Evolutionary conservation across 30 jellyfish, hydroid and myxozoan genomes (phyloP).

Genomic region (Hydractinia echinata): DNA sequence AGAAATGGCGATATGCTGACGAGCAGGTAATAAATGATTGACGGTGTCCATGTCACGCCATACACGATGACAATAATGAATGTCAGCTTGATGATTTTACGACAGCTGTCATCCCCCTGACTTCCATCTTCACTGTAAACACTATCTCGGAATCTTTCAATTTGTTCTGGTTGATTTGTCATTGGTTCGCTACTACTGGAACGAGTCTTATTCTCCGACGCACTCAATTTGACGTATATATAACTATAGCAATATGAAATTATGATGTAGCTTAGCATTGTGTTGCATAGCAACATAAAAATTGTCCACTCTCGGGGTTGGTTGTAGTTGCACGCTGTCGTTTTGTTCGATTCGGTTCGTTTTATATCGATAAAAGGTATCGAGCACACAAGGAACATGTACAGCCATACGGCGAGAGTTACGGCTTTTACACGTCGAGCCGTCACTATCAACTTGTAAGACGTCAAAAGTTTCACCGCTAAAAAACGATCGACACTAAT

Average conservation of each 20-base stretch:
- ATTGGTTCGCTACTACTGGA: background rate
- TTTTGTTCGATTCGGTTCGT: background rate
- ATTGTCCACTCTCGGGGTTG: conserved; percentile 55
- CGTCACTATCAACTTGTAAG: conserved; percentile 46
- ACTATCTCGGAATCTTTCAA: background rate
- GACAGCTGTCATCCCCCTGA: background rate
- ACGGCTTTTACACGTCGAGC: conserved; percentile 26
- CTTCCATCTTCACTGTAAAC: too few relatives aligned
- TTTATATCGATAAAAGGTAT: conserved; percentile 44
- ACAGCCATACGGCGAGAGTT: conserved; percentile 39
- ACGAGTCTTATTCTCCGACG: background rate
- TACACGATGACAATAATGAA: conserved; percentile 30
- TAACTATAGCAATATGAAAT: conserved; percentile 32
- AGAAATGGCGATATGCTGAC: conserved; percentile 29
- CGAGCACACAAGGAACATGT: conserved; percentile 42
- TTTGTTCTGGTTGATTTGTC: background rate
- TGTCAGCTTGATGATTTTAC: conserved; percentile 41
- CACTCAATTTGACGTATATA: conserved; percentile 21
- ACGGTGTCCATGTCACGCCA: conserved; percentile 71
- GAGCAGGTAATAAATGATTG: conserved; percentile 48
- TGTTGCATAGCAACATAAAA: conserved; percentile 50
- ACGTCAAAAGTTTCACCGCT: conserved; percentile 43
- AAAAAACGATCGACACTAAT: conserved; percentile 58
- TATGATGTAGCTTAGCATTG: conserved; percentile 45
- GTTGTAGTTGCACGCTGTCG: conserved; percentile 32